Evolutionary conservation across 2,113 vertebrate genomes (phyloP).

Genomic region (Cololabis saira): DNA sequence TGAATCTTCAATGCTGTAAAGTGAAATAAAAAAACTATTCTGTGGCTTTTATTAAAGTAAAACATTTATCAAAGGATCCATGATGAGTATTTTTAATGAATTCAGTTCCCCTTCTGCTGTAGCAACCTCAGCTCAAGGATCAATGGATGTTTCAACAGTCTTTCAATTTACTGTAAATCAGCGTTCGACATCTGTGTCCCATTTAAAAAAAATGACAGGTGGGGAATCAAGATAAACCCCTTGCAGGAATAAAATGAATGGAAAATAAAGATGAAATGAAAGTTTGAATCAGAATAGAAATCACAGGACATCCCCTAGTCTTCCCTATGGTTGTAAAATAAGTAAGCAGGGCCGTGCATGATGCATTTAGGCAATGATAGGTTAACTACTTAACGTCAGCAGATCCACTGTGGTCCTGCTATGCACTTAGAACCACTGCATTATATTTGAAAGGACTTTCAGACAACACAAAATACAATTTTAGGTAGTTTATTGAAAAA

Average conservation of each 20-base stretch:
- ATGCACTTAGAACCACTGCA: too few relatives aligned
- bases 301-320: neutral
- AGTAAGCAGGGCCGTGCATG: conserved; percentile 2
- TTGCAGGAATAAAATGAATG: neutral
- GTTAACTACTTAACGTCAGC: neutral
- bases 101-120: neutral
- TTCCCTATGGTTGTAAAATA: conserved; percentile 2
- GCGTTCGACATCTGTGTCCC: neutral
- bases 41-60: conserved; percentile 35
- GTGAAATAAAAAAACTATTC: conserved; percentile 24
- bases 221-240: neutral
- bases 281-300: conserved; percentile 18
- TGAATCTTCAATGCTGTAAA: conserved; percentile 18
- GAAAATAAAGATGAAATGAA: neutral
- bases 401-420: too few relatives aligned
- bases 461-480: too few relatives aligned
- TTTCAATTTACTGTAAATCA: neutral
- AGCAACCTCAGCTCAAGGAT: neutral
- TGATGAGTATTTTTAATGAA: neutral
- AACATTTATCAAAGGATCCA: neutral
- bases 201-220: neutral
- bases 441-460: too few relatives aligned
- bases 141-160: neutral
- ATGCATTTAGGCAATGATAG: neutral
- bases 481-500: neutral